A percentile compares a stretch with the other conserved stretches of the same genome.
These are phyloP conservation scores for Mamestra configurata DNA, from an alignment of 1,140 invertebrate species.

Conservation along the genomic window DNA sequence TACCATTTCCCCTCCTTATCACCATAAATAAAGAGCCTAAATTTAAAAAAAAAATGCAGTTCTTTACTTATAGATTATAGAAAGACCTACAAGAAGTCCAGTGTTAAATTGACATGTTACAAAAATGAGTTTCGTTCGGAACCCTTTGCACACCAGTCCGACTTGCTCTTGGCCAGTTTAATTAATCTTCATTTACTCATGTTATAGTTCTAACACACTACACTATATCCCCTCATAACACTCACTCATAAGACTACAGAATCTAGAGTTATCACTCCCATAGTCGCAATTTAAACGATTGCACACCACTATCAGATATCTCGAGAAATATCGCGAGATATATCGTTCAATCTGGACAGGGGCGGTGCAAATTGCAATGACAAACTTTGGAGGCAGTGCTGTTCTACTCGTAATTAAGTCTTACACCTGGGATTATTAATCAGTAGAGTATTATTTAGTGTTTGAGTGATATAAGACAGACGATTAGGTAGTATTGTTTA, in stretches of 20 bases:
- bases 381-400: constrained; percentile 56
- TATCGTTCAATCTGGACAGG: constrained; percentile 57
- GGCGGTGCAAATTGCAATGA: constrained; percentile 56
- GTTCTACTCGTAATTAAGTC: constrained; percentile 68
- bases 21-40: too few relatives aligned
- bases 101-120: too few relatives aligned
- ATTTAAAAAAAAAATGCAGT: too few relatives aligned
- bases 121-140: too few relatives aligned
- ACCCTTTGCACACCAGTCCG: too few relatives aligned
- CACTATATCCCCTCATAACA: too few relatives aligned
- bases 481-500: neutral
- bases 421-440: constrained; percentile 77
- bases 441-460: constrained; percentile 54
- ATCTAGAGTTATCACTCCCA: neutral
- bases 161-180: too few relatives aligned
- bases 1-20: too few relatives aligned
- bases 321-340: constrained; percentile 54
- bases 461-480: constrained; percentile 39
- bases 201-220: too few relatives aligned
- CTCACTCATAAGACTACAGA: neutral
- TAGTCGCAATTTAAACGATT: neutral
- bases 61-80: too few relatives aligned
- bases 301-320: constrained; percentile 33
- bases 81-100: too few relatives aligned
- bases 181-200: too few relatives aligned